Evolutionary conservation across 2,888 invertebrate genomes (phyloP).

Genomic region (Harpalus rufipes): DNA sequence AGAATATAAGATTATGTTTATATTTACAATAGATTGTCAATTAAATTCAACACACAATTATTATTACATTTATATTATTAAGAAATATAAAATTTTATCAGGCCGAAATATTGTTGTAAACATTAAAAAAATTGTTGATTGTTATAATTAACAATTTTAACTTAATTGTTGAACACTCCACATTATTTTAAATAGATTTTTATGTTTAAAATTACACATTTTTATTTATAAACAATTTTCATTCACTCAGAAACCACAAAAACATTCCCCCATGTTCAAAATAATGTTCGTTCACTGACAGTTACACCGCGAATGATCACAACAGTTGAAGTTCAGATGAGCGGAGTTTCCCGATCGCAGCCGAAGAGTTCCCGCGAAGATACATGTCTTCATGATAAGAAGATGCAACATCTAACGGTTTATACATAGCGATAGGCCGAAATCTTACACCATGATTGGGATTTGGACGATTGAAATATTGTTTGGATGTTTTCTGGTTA

Average conservation of each 20-base stretch:
- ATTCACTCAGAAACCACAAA: not conserved
- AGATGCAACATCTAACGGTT: slow-evolving; percentile 54
- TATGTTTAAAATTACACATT: not conserved
- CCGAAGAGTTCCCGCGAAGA: slow-evolving; percentile 54
- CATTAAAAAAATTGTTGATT: too few relatives aligned
- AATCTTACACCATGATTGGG: not conserved
- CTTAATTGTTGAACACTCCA: not conserved
- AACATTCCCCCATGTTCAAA: not conserved
- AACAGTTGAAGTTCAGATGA: slow-evolving; percentile 52
- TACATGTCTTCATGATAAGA: slow-evolving; percentile 39
- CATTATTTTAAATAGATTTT: not conserved
- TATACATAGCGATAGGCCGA: slow-evolving; percentile 57
- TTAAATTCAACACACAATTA: too few relatives aligned
- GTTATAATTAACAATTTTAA: not conserved
- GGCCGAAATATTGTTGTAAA: not conserved
- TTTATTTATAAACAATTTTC: not conserved
- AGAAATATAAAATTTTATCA: not conserved
- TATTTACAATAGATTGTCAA: not conserved
- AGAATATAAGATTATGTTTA: not conserved
- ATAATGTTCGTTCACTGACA: slow-evolving; percentile 29
- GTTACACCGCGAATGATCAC: slow-evolving; percentile 52
- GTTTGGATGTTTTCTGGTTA: slow-evolving; percentile 19
- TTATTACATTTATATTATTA: too few relatives aligned
- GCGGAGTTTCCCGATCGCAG: slow-evolving; percentile 13
- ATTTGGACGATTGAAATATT: slow-evolving; percentile 32